These are phyloP conservation scores for Clarias fuscus DNA, from an alignment of 2,797 vertebrate species.

Conservation along the genomic window DNA sequence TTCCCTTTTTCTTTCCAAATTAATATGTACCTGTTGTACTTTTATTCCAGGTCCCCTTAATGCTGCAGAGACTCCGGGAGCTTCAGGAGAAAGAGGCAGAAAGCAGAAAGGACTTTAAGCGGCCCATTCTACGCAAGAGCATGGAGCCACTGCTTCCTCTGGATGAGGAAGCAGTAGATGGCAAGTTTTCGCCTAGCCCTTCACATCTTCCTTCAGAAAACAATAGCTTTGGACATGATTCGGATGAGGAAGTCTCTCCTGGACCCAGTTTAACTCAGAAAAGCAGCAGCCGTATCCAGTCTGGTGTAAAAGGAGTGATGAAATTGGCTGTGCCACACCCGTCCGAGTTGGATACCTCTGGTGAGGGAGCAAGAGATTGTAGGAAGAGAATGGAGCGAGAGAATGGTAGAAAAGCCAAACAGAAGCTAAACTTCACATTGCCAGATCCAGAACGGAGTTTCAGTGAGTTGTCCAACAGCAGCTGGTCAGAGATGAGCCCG, in stretches of 20 bases:
- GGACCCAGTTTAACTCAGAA: constrained; percentile 79
- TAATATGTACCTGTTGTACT: constrained; percentile 3
- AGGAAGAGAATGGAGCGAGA: constrained; percentile 82
- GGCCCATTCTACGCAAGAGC: constrained; percentile 85
- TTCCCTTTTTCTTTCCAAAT: neutral
- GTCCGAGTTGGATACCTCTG: constrained; percentile 59
- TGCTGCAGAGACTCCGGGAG: constrained; percentile 90
- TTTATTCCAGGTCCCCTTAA: constrained; percentile 87
- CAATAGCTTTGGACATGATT: constrained; percentile 22
- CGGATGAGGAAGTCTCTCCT: neutral
- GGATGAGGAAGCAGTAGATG: constrained; percentile 93
- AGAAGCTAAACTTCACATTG: constrained; percentile 87
- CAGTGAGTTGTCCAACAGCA: constrained; percentile 96
- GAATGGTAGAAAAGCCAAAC: constrained; percentile 83
- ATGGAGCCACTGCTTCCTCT: constrained; percentile 84
- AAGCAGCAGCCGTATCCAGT: constrained; percentile 78
- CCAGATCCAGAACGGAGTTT: constrained; percentile 88
- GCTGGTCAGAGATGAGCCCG: constrained; percentile 99
- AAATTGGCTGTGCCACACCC: constrained; percentile 68
- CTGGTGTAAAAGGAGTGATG: constrained; percentile 79
- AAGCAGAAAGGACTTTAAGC: constrained; percentile 83
- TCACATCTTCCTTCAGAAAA: constrained; percentile 17
- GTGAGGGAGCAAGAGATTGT: constrained; percentile 61
- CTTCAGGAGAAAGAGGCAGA: constrained; percentile 88
- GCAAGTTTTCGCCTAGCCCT: constrained; percentile 55